Percentiles rank a stretch among this genome's conserved stretches.
phyloP scores from a whole-genome alignment of 2,888 invertebrate species.

The Dusona sp. region DNA sequence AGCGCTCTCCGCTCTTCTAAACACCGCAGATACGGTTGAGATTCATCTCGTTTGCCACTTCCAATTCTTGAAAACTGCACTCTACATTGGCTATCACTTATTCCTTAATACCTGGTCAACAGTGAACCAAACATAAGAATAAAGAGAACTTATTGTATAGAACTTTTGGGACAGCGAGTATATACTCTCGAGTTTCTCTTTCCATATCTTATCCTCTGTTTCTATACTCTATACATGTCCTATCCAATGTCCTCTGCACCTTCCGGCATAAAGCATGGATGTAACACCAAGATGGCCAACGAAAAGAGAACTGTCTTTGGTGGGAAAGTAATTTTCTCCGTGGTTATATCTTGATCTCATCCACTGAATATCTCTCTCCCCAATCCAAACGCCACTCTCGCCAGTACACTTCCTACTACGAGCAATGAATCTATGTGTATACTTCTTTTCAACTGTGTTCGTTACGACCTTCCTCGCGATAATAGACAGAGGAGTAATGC shows the following conservation, averaged over 20 bases:
- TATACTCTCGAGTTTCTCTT: conserved; percentile 65
- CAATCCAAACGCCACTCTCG: conserved; percentile 44
- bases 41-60: not conserved
- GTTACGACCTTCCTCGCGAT: conserved; percentile 46
- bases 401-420: conserved; percentile 24
- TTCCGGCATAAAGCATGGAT: conserved; percentile 73
- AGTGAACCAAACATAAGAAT: not conserved
- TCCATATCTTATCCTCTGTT: conserved; percentile 71
- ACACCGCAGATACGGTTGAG: too few species aligned
- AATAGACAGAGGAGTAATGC: not conserved
- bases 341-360: conserved; percentile 82
- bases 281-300: conserved; percentile 74
- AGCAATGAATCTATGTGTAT: conserved; percentile 5
- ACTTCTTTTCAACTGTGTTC: conserved; percentile 20
- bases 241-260: conserved; percentile 69
- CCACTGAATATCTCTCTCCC: conserved; percentile 63
- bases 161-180: not conserved
- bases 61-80: not conserved
- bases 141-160: not conserved
- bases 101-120: not conserved
- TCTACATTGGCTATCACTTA: not conserved
- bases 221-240: conserved; percentile 60
- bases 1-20: too few species aligned
- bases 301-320: conserved; percentile 55
- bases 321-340: conserved; percentile 80